Evolutionary conservation across 2,797 vertebrate species (phyloP).

Genomic region (Ceryle rudis): DNA sequence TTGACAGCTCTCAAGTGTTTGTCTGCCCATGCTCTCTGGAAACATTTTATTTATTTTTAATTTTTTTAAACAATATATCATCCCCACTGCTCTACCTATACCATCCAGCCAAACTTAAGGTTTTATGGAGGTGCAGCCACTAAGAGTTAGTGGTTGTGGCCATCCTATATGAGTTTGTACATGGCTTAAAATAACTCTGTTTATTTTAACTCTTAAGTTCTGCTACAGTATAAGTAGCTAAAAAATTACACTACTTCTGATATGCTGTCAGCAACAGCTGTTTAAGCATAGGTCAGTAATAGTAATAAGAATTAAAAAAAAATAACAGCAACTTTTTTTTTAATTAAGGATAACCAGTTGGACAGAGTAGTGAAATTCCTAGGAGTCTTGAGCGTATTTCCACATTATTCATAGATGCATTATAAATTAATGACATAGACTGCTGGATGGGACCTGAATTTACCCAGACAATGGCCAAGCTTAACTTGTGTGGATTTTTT

Average conservation of each 20-base stretch:
- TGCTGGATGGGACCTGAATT: neutral
- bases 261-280: neutral
- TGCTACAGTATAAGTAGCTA: neutral
- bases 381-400: neutral
- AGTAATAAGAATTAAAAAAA: neutral
- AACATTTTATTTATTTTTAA: neutral
- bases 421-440: neutral
- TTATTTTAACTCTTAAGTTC: neutral
- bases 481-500: neutral
- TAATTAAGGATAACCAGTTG: neutral
- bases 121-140: neutral
- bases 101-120: neutral
- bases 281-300: neutral
- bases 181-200: neutral
- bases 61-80: neutral
- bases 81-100: neutral
- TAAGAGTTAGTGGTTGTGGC: neutral
- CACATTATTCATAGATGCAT: neutral
- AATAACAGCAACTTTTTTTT: neutral
- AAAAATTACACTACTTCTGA: neutral
- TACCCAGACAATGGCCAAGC: neutral
- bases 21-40: accelerated
- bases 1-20: neutral
- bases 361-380: neutral
- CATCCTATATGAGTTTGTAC: neutral